Percentiles rank a stretch among this genome's conserved stretches.
These are phyloP conservation scores for Camponotus fellah DNA, from an alignment of 2,888 invertebrate genomes.

Conservation along the genomic window DNA sequence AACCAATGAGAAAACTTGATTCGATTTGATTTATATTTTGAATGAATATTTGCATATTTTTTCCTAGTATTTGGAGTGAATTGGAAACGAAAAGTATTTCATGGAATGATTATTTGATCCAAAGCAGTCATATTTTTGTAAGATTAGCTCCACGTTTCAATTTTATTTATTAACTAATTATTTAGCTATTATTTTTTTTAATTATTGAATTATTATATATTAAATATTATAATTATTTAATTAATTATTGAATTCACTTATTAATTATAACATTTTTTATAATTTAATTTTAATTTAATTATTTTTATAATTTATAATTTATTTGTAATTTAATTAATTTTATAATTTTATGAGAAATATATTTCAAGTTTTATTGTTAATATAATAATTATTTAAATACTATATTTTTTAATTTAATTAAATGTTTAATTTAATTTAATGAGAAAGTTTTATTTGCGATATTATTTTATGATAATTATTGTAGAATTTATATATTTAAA, in stretches of 20 bases:
- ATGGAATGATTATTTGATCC: neutral
- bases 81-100: neutral
- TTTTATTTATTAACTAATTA: conserved; percentile 9
- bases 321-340: neutral
- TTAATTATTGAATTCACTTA: too few relatives aligned
- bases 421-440: neutral
- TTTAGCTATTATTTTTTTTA: neutral
- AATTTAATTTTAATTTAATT: neutral
- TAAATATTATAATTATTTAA: too few relatives aligned
- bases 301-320: neutral
- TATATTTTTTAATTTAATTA: neutral
- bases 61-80: neutral
- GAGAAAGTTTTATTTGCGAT: neutral
- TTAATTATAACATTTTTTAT: too few relatives aligned
- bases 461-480: too few relatives aligned
- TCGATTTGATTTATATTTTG: conserved; percentile 6
- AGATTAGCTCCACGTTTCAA: neutral
- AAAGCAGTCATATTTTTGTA: neutral
- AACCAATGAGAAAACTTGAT: conserved; percentile 8
- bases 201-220: neutral
- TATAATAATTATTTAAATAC: neutral
- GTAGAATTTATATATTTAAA: neutral
- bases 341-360: neutral
- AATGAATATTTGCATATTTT: conserved; percentile 1
- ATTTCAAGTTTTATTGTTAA: neutral